Conservation (phyloP, 2,797 vertebrate species). For the Gadopsis marmoratus region DNA sequence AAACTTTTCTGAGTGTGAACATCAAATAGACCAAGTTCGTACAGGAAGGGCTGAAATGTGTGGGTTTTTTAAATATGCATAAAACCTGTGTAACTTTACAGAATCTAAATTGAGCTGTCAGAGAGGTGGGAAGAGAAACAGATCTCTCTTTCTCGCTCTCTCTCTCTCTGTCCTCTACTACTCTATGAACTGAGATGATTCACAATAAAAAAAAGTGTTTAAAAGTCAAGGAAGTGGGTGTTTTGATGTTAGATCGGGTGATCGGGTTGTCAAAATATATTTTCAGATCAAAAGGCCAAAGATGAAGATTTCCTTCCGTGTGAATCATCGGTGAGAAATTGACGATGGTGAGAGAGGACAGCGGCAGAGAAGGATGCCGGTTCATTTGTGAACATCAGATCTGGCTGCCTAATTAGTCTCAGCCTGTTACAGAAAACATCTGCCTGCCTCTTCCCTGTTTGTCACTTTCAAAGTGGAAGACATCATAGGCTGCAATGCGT, state of each 20-base stretch:
- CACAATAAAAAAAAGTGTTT: slow-evolving; percentile 37
- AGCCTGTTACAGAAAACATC: slow-evolving; percentile 49
- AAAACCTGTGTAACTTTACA: slow-evolving; percentile 54
- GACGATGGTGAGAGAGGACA: not conserved
- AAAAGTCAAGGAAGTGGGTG: slow-evolving; percentile 62
- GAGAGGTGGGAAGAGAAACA: slow-evolving; percentile 55
- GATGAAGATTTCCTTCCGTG: slow-evolving; percentile 38
- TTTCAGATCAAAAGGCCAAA: slow-evolving; percentile 46
- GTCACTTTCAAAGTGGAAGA: slow-evolving; percentile 40
- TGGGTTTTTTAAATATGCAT: slow-evolving; percentile 66
- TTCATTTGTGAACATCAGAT: slow-evolving; percentile 37
- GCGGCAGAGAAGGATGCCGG: not conserved
- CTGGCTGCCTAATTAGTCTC: slow-evolving; percentile 46
- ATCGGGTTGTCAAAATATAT: slow-evolving; percentile 47
- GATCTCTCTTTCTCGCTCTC: slow-evolving; percentile 20
- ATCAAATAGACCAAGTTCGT: slow-evolving; percentile 40
- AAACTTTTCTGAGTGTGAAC: slow-evolving; percentile 39
- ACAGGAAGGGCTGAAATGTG: slow-evolving; percentile 47
- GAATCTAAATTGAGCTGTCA: slow-evolving; percentile 59
- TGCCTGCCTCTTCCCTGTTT: slow-evolving; percentile 30
- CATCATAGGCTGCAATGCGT: slow-evolving; percentile 5
- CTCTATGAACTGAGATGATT: slow-evolving; percentile 52
- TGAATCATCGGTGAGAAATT: slow-evolving; percentile 39
- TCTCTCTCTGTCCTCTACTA: slow-evolving; percentile 19
- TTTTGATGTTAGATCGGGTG: slow-evolving; percentile 50